A percentile compares a stretch with the other conserved stretches of the same genome.
Conservation (phyloP, 2,888 invertebrate species). For the Sminthurides aquaticus region DNA sequence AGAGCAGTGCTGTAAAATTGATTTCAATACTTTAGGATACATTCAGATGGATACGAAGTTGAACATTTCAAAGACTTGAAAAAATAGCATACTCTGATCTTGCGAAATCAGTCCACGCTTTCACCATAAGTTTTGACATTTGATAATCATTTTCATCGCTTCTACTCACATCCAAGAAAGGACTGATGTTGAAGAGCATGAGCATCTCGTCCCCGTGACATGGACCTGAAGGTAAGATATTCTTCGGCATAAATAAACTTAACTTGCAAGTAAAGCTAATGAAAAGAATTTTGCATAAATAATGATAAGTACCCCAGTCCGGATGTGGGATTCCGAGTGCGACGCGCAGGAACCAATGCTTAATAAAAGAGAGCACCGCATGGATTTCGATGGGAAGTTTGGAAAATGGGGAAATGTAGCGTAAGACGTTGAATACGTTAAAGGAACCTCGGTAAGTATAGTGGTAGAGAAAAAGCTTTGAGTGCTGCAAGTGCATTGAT, state of each 20-base stretch:
- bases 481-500: conserved; percentile 8
- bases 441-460: conserved; percentile 14
- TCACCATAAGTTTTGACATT: conserved; percentile 17
- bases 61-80: no score
- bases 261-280: no score
- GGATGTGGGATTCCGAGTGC: conserved; percentile 6
- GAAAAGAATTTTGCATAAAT: no score
- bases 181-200: conserved; percentile 17
- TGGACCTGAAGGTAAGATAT: conserved; percentile 9
- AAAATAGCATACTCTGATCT: conserved; percentile 7
- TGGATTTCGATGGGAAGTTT: conserved; percentile 18
- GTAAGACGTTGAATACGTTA: conserved; percentile 19
- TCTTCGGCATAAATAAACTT: no score
- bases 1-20: conserved; percentile 8
- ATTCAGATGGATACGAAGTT: no score
- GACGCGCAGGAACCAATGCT: conserved; percentile 11
- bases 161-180: conserved; percentile 12
- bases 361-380: conserved; percentile 8
- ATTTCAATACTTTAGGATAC: no score
- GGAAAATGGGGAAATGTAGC: conserved; percentile 13
- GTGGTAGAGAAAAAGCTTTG: conserved; percentile 12
- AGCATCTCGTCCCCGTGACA: conserved; percentile 21
- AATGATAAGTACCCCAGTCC: not conserved
- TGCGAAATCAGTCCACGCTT: conserved; percentile 16
- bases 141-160: conserved; percentile 10